These are phyloP conservation scores for Bombus cullumanus DNA, from an alignment of 1,140 invertebrate species.

Conservation along the genomic window DNA sequence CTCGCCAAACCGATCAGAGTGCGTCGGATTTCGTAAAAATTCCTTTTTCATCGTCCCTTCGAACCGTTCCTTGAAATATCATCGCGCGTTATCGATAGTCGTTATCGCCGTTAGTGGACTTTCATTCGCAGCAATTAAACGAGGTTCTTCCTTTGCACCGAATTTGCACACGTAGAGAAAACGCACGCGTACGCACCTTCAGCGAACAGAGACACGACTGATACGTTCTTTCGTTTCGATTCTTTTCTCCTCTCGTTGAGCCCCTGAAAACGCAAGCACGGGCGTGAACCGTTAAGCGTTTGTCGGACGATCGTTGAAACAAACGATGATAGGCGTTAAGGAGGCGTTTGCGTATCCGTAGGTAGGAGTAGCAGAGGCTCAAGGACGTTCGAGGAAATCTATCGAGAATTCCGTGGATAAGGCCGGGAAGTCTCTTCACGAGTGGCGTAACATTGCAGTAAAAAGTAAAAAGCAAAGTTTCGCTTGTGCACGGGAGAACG, in stretches of 20 bases:
- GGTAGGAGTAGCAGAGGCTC: constrained; percentile 84
- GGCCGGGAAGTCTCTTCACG: constrained; percentile 89
- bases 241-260: neutral
- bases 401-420: constrained; percentile 94
- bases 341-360: constrained; percentile 29
- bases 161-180: neutral
- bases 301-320: no score
- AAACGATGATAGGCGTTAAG: neutral
- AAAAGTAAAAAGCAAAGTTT: constrained; percentile 95
- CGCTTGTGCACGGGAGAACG: constrained; percentile 91
- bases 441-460: constrained; percentile 92
- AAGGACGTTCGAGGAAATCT: constrained; percentile 86
- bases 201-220: no score
- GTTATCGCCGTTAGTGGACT: neutral
- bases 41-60: neutral
- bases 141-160: neutral
- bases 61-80: neutral
- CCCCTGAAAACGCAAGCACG: neutral
- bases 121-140: no score
- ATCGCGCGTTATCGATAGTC: neutral
- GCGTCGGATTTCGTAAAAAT: constrained; percentile 41
- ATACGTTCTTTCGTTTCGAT: neutral
- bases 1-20: constrained; percentile 93
- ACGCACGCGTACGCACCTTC: no score
- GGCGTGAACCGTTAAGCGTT: no score